Evolutionary conservation across 2,113 vertebrate genomes (phyloP), one percentile per base, ranked within the genome.

Genomic region (Polypterus senegalus): DNA sequence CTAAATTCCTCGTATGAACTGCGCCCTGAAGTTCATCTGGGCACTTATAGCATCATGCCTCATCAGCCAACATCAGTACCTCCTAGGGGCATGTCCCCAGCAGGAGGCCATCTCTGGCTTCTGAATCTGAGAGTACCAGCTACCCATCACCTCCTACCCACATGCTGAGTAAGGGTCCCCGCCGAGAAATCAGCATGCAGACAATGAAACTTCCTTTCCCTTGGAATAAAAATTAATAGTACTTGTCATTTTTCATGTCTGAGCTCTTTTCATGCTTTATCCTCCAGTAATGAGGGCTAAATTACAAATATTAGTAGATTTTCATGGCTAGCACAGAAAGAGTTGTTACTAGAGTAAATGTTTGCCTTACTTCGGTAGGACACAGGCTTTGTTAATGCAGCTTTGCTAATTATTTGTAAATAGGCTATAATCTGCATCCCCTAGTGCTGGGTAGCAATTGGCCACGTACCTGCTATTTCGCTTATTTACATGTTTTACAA

Each of bases 401-500:
- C 86, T 86, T 87, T 88, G 88, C 86, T 89, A 89, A 89, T 89
- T 89, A 89, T 89, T 89, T 89, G 86, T 89, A 89, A 89, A 89
- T 89, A 89, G 88, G 88, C 86, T 87, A 89, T 89, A 89, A 89
- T 89, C 88, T 87, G 84, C 86, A 86, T 89, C 87, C 87, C 88
- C 85, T 85, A 86, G 85, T 84, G 88, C 87, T 88, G 87, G 84
- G 77, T 88, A 86, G 83, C 84, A 84, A 88, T 89, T 89, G 87
- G 85, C 87, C 85, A 87, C 81, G 86, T 88, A 88, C 87, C 85
- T 88, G 86, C 87, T 88, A 87, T 85, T 90, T 88, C 85, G 86
- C 88, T 90, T 89, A 89, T 90, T 89, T 90, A 90, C 87, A 89
- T 88, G 88, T 88, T 89, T 89, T 88, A 90, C 87, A 89, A 90